Conservation (phyloP, 2,888 invertebrate genomes). For the Calliphora vomitoria region DNA sequence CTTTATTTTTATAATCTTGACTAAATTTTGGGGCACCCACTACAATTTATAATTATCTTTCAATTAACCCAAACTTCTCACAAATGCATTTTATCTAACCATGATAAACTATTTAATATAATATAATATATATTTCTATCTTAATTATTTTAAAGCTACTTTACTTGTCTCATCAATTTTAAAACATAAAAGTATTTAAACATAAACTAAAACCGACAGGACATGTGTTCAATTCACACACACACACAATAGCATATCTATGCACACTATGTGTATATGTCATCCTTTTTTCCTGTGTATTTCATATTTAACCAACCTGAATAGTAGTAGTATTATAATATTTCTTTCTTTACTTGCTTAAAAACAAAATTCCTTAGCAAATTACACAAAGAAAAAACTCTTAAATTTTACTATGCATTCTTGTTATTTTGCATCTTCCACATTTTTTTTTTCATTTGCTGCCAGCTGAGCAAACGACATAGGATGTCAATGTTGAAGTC, state of each 20-base stretch:
- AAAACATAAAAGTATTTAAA: not conserved
- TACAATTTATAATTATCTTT: too few species aligned
- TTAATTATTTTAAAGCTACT: not conserved
- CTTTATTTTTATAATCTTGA: too few species aligned
- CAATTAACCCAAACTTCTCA: too few species aligned
- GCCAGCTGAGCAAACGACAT: conserved; percentile 30
- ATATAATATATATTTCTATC: not conserved
- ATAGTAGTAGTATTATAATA: not conserved
- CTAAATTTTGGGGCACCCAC: too few species aligned
- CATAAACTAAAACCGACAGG: not conserved
- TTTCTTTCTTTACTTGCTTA: not conserved
- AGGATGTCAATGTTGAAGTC: conserved; percentile 44
- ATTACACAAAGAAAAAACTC: not conserved
- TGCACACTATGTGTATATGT: too few species aligned
- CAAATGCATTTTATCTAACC: too few species aligned
- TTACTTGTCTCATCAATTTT: not conserved
- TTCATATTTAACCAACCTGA: conserved; percentile 8
- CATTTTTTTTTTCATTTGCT: not conserved
- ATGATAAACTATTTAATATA: too few species aligned
- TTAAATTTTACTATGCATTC: conserved; percentile 37
- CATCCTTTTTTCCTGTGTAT: not conserved
- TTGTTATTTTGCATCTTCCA: not conserved
- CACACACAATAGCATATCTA: not conserved
- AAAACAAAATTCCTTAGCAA: conserved; percentile 11
- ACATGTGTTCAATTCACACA: not conserved